Evolutionary conservation across 30 jellyfish, hydroid and myxozoan species (phyloP), one percentile per base, ranked within the genome.

Genomic region (Aurelia sp.): DNA sequence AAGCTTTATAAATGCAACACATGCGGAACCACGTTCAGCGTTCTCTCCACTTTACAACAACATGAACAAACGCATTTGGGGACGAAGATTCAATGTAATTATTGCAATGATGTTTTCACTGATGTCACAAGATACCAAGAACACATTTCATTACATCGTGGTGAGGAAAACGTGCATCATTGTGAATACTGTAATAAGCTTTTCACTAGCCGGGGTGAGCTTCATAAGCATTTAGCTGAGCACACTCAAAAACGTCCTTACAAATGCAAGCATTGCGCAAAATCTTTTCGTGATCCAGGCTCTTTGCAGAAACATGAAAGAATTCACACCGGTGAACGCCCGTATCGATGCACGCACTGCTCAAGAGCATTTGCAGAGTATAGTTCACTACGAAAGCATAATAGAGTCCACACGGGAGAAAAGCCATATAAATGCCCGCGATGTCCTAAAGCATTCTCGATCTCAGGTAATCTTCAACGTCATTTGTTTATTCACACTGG

Each of bases 181-280:
- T 96, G 99, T 60, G 95, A 87, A 38, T 76, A 59, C 66, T 96
- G 99, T 84, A 67, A 67, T 47, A 88, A 91, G 79, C 62, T 88
- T 3, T 96, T 96, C 70, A 80, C 97, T 11, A 92, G 99, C 48
- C 98, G 94, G 9, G 97, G 97, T 15, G 99, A 96, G 72, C 92
- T 83, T 3, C 97, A 89, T 21, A 91, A 92, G 82, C 99, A 96
- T 72, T 65, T 88, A 13, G 79, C 97, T 40, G 91, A 78, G 61
- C 99, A 96, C 77, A 92, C 98, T 19, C 98, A 96, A 47, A 81
- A 88, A 33, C 88, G 98, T 13, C 99, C 99, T 3, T 96, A 96
- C 89, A 66, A 62, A 41, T 96, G 99, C 89, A 52, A 83, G 62
- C 97, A 90, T 65, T 96, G 99, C 63, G 47, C 80, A 8, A 96